Conservation (phyloP, 2,797 vertebrate genomes). For the Rallus crepitans region DNA sequence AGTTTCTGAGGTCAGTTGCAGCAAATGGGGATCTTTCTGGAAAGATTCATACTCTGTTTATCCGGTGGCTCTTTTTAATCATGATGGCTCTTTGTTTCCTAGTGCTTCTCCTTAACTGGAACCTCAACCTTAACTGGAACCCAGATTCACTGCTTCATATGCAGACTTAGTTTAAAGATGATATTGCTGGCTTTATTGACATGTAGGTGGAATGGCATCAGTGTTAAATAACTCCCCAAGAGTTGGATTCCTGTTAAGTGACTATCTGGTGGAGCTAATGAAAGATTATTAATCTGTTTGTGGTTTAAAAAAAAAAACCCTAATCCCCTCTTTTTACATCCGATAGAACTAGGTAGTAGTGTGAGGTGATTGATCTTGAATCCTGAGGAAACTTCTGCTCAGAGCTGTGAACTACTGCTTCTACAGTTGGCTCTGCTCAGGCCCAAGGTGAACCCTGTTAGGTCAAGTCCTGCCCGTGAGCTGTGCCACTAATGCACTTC, state of each 20-base stretch:
- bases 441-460: neutral
- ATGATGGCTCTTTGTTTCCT: neutral
- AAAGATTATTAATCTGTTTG: neutral
- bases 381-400: neutral
- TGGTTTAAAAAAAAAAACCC: neutral
- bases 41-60: neutral
- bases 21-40: neutral
- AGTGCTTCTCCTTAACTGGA: neutral
- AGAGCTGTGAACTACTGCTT: neutral
- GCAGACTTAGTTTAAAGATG: neutral
- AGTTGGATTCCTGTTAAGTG: neutral
- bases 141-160: neutral
- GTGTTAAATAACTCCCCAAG: neutral
- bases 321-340: neutral
- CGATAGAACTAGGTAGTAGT: neutral
- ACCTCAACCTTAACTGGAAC: neutral
- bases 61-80: neutral
- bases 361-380: neutral
- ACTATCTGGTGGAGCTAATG: neutral
- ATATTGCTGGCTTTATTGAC: neutral
- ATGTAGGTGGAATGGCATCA: neutral
- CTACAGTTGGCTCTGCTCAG: neutral
- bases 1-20: neutral
- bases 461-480: neutral
- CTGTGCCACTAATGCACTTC: neutral